Conservation (phyloP, 2,113 vertebrate genomes). For the Erinaceus europaeus region DNA sequence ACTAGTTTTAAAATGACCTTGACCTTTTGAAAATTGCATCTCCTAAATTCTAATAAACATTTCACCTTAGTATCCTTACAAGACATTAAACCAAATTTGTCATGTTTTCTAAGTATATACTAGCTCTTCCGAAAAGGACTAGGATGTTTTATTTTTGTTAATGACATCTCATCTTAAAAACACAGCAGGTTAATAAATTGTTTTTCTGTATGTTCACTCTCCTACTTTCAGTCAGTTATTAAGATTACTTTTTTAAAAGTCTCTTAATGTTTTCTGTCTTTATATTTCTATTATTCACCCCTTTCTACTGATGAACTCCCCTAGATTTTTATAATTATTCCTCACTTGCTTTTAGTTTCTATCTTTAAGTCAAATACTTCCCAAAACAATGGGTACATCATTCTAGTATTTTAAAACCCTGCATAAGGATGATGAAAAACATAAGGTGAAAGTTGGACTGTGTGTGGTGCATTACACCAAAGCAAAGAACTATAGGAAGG, state of each 20-base stretch:
- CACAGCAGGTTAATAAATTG: neutral
- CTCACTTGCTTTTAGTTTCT: neutral
- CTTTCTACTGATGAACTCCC: neutral
- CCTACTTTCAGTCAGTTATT: neutral
- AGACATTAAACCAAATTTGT: neutral
- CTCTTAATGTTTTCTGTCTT: neutral
- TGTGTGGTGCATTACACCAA: no score
- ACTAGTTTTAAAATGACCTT: constrained; percentile 1
- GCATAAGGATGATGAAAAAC: neutral
- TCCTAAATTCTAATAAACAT: neutral
- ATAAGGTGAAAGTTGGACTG: no score
- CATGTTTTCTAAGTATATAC: no score
- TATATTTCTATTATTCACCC: neutral
- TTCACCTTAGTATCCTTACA: neutral
- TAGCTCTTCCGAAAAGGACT: neutral
- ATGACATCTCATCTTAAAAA: neutral
- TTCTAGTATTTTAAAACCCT: neutral
- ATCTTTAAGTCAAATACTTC: neutral
- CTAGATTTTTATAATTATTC: neutral
- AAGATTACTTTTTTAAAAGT: neutral
- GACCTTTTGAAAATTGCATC: neutral
- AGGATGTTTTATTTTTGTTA: neutral
- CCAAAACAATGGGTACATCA: neutral
- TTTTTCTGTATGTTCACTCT: neutral
- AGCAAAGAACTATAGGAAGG: no score